Evolutionary conservation across 2,888 invertebrate genomes (phyloP).

Genomic region (Erebia palarica): DNA sequence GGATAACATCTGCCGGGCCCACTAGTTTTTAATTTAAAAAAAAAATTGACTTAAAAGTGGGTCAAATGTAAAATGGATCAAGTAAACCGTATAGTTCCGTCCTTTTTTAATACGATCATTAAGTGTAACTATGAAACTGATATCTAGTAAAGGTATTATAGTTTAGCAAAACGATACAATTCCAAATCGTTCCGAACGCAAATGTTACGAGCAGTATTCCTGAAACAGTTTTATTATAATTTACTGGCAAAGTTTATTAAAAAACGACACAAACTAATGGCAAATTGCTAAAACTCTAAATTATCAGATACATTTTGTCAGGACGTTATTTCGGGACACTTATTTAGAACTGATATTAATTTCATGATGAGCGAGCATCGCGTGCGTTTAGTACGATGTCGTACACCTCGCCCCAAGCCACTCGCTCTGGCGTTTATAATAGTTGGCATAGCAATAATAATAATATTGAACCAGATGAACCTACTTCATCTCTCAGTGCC

Average conservation of each 20-base stretch:
- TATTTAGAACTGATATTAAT: constrained; percentile 77
- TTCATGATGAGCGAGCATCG: constrained; percentile 65
- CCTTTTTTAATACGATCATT: too few relatives aligned
- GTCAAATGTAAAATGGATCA: too few relatives aligned
- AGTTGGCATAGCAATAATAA: too few relatives aligned
- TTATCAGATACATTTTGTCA: constrained; percentile 46
- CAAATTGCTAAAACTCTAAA: constrained; percentile 28
- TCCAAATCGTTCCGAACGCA: constrained; percentile 11
- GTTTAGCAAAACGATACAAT: background rate
- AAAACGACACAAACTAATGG: constrained; percentile 18
- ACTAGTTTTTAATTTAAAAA: too few relatives aligned
- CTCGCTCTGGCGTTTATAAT: constrained; percentile 24
- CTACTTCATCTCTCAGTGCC: too few relatives aligned
- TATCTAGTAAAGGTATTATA: background rate
- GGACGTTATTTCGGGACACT: constrained; percentile 65
- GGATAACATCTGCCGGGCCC: too few relatives aligned
- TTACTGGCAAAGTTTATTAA: constrained; percentile 14
- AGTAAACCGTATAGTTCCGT: too few relatives aligned
- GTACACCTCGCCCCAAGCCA: constrained; percentile 31
- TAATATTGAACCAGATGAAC: too few relatives aligned
- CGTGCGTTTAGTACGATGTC: constrained; percentile 58
- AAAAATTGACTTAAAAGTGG: too few relatives aligned
- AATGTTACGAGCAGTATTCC: constrained; percentile 10
- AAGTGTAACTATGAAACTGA: background rate
- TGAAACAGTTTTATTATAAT: constrained; percentile 17